Percentiles rank a stretch among this genome's conserved stretches.
Conservation (phyloP, 2,113 vertebrate genomes). For the Brienomyrus longianalis region DNA sequence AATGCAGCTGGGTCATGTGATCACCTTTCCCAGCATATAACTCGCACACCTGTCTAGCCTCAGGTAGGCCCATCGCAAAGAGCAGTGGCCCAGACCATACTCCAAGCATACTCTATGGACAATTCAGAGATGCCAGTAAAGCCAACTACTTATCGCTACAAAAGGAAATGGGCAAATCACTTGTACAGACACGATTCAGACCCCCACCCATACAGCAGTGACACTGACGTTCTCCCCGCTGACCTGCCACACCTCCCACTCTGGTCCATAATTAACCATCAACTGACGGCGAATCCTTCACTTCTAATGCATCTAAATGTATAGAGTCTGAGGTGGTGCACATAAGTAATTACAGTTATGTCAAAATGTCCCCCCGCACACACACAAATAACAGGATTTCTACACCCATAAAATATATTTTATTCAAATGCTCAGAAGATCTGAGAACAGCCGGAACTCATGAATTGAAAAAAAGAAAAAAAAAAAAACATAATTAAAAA, state of each 20-base stretch:
- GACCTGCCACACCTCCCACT: background rate
- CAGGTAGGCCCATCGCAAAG: background rate
- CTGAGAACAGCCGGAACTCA: background rate
- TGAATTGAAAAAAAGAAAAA: background rate
- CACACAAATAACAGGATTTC: background rate
- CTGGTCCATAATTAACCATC: background rate
- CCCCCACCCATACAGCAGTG: background rate
- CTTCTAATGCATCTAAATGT: background rate
- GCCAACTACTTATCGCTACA: background rate
- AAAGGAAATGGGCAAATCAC: background rate
- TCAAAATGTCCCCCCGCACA: background rate
- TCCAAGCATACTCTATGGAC: background rate
- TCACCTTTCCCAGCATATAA: background rate
- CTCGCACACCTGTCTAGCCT: background rate
- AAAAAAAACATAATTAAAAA: background rate
- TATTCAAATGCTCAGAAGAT: conserved; percentile 1
- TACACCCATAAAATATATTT: background rate
- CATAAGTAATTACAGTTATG: background rate
- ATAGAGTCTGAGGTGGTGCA: background rate
- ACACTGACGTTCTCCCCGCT: background rate
- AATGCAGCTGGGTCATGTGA: background rate
- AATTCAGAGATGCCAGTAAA: background rate
- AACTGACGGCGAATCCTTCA: background rate
- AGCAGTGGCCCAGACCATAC: background rate
- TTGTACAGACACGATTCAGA: background rate